phyloP scores from a whole-genome alignment of 2,888 invertebrate genomes.

The Lepidochitona cinerea region DNA sequence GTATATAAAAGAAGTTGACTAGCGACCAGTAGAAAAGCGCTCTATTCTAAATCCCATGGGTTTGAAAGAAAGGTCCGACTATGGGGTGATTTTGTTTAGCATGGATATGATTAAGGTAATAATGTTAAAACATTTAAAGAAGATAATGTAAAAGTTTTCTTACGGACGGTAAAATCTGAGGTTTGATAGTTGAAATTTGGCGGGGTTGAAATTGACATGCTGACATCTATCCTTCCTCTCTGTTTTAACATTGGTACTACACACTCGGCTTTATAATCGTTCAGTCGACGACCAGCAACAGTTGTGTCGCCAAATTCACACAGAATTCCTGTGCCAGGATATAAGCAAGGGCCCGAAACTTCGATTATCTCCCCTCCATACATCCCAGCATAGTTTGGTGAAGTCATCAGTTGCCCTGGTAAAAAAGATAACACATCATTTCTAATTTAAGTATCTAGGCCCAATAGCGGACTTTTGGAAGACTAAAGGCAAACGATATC shows the following conservation, averaged over 20 bases:
- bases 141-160: constrained; percentile 62
- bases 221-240: constrained; percentile 89
- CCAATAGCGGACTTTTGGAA: too few species aligned
- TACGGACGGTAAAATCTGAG: constrained; percentile 91
- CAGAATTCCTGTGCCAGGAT: constrained; percentile 80
- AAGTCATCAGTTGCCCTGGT: constrained; percentile 42
- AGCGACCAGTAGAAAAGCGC: too few species aligned
- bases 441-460: too few species aligned
- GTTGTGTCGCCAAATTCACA: constrained; percentile 68
- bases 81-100: too few species aligned
- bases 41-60: too few species aligned
- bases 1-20: too few species aligned
- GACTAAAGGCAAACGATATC: too few species aligned
- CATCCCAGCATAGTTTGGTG: constrained; percentile 84
- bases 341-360: constrained; percentile 95
- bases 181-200: constrained; percentile 84
- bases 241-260: constrained; percentile 89
- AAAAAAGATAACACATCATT: too few species aligned
- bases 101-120: too few species aligned
- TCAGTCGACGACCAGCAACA: constrained; percentile 23
- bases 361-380: constrained; percentile 96
- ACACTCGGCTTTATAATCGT: constrained; percentile 79
- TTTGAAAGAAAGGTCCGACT: too few species aligned
- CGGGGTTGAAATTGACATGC: constrained; percentile 76
- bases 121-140: background rate